Evolutionary conservation across 1,140 invertebrate species (phyloP), one percentile per base, ranked within the genome.

Genomic region (Paramacrobiotus metropolitanus): DNA sequence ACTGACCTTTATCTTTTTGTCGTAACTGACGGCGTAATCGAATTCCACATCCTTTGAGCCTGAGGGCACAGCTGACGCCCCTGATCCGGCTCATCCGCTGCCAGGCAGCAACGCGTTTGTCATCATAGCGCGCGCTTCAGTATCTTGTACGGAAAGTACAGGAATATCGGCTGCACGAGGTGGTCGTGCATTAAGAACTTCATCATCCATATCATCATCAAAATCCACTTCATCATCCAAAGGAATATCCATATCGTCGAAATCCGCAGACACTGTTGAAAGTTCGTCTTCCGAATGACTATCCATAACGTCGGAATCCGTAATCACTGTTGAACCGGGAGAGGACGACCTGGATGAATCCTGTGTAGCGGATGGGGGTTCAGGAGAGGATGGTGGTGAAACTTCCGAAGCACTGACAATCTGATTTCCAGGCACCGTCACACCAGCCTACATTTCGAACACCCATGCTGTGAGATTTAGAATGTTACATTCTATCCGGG

Each of bases 1-100:
- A 45, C 48, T 65, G 65, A 91, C 88, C 81, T 97, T 97, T 64
- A 98, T 97, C 77, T 97, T 98, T 75, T 98, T 98, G 60, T 97
- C 93, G 74, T 97, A 97, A 70, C 93, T 94, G 65, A 98, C 95
- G 40, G 94, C 93, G 76, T 97, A 91, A 76, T 97, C 96, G 72
- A 97, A 97, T 74, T 97, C 91, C 18, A 97, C 91, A 1, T 91
- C 91, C 73, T 93, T 89, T 44, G 67, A n/a, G n/a, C n/a, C n/a
- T n/a, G n/a, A 68, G 1, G 69, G 66, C 61, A 68, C 20, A 67
- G 44, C 68, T 67, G 67, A 44, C 64, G 68, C 20, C 65, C 67
- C 31, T 65, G 64, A 28, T 21, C 40, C 1, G 21, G n/a, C 24
- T 63, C 60, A 44, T 44, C 44, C 60, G 15, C 60, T 48, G 15